Evolutionary conservation across 2,888 invertebrate genomes (phyloP), one percentile per base, ranked within the genome.

Genomic region (Andrena bicolor): DNA sequence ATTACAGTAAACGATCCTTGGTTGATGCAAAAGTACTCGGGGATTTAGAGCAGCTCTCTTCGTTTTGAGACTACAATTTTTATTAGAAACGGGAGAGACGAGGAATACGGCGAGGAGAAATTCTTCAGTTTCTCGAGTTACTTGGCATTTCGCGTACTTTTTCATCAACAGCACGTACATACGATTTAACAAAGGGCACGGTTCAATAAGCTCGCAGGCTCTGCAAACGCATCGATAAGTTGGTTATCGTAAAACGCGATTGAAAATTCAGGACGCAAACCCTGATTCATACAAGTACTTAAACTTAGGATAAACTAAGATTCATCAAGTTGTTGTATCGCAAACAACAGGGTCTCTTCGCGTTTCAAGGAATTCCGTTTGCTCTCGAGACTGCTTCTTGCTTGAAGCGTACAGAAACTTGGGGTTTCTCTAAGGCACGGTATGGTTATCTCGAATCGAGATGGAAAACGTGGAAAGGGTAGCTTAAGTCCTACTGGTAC

Each of bases 351-450:
- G 58, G 63, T 75, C 26, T 61, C 28, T 23, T 28, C 0, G 20
- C 26, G 48, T 51, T 10, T 0, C 4, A 6, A 58, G 26, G 28
- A 28, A 51, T 35, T 16, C 35, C 23, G n/a, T 48, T 8, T 16
- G 2, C 35, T 23, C 20, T 16, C 10, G 35, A 63, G 30, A 41
- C 20, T 23, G 1, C 10, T 41, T 23, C 2, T 28, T 49, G 78
- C 13, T 84, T 80, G 80, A 76, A 10, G 73, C 74, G 8, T 71
- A 71, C n/a, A 35, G 51, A 82, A 23, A 61, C 61, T 1, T 16
- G 7, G 10, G 30, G 32, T 53, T 20, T 26, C 63, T 64, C 28
- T 2, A 64, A 79, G 81, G 81, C 80, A 79, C 70, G 13, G 1
- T 28, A 41, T 26, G 49, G 28, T 53, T 72, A 68, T 64, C 63